These are phyloP conservation scores for Myocastor coypus DNA, from an alignment of 2,113 vertebrate genomes.

Conservation along the genomic window DNA sequence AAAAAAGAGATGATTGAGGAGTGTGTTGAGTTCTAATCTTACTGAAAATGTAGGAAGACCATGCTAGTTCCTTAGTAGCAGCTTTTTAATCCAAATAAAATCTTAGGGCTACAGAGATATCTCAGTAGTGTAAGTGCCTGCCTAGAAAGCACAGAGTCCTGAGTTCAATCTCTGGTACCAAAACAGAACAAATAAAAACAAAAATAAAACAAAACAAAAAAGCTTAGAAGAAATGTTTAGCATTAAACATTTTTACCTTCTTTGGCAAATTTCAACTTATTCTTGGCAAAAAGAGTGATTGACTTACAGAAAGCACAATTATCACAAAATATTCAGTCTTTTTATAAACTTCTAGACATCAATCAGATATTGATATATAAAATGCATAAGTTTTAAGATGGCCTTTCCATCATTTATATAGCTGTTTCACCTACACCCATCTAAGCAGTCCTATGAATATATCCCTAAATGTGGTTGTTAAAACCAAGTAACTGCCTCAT, in stretches of 20 bases:
- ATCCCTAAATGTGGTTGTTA: conserved; percentile 86
- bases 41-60: conserved; percentile 59
- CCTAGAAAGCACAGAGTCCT: no score
- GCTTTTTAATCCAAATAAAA: conserved; percentile 55
- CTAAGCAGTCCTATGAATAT: conserved; percentile 87
- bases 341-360: conserved; percentile 84
- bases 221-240: conserved; percentile 55
- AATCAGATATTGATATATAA: conserved; percentile 83
- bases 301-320: conserved; percentile 65
- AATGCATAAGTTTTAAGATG: conserved; percentile 75
- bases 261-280: conserved; percentile 65
- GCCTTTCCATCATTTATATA: conserved; percentile 84
- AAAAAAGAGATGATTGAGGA: conserved; percentile 48
- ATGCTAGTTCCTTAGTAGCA: conserved; percentile 55
- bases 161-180: no score
- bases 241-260: conserved; percentile 72
- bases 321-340: conserved; percentile 72
- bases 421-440: conserved; percentile 85
- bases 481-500: conserved; percentile 84
- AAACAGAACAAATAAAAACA: no score
- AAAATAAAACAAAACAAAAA: background rate
- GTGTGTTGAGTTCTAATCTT: conserved; percentile 54
- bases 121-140: no score
- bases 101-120: background rate
- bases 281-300: conserved; percentile 74